Evolutionary conservation across 1,140 invertebrate species (phyloP).

Genomic region (Drosophila kepulauana): DNA sequence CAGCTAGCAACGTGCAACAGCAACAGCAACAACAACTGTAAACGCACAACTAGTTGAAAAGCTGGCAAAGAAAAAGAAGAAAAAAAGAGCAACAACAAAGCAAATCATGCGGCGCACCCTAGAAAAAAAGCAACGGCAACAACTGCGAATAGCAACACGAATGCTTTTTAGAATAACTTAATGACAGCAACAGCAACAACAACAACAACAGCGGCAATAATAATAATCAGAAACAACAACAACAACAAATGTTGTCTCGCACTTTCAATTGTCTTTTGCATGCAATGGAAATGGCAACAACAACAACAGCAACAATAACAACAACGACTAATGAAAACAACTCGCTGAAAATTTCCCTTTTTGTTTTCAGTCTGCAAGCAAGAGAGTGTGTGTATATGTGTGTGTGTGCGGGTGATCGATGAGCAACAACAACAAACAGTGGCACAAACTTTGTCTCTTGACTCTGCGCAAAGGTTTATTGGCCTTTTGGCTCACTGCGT

Average conservation of each 20-base stretch:
- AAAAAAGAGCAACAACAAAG: slow-evolving; percentile 4
- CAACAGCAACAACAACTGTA: slow-evolving; percentile 14
- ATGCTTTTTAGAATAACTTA: slow-evolving; percentile 68
- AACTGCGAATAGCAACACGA: slow-evolving; percentile 31
- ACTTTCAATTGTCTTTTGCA: slow-evolving; percentile 72
- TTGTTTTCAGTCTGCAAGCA: slow-evolving; percentile 39
- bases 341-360: slow-evolving; percentile 67
- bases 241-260: slow-evolving; percentile 41
- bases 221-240: slow-evolving; percentile 13
- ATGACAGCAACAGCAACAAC: slow-evolving; percentile 25
- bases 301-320: slow-evolving; percentile 21
- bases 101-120: slow-evolving; percentile 63
- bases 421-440: slow-evolving; percentile 51
- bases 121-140: slow-evolving; percentile 8
- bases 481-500: slow-evolving; percentile 72
- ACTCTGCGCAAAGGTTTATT: slow-evolving; percentile 69
- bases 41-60: slow-evolving; percentile 35
- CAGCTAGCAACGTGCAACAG: slow-evolving; percentile 20
- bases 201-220: slow-evolving; percentile 16
- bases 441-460: slow-evolving; percentile 46
- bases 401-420: slow-evolving; percentile 68
- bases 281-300: slow-evolving; percentile 26
- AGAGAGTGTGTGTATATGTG: slow-evolving; percentile 22
- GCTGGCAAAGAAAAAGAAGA: not conserved
- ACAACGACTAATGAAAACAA: slow-evolving; percentile 8